Evolutionary conservation across 2,888 invertebrate genomes (phyloP).

Genomic region (Baronia brevicornis): DNA sequence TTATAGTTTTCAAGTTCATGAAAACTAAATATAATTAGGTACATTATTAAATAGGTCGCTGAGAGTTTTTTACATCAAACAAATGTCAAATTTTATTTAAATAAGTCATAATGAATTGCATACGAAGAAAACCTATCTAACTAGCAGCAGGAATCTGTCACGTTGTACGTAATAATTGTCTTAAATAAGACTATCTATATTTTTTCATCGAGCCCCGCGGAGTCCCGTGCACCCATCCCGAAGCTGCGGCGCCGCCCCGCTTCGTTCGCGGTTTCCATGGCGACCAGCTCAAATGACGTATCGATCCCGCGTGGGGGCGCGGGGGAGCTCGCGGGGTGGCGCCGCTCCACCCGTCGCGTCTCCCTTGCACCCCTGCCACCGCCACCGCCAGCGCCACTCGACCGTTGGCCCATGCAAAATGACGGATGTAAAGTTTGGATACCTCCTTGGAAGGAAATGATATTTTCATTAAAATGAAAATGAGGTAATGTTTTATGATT

Average conservation of each 20-base stretch:
- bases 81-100: too few relatives aligned
- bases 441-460: slow-evolving; percentile 72
- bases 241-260: slow-evolving; percentile 71
- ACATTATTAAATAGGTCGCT: too few relatives aligned
- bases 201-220: slow-evolving; percentile 51
- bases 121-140: slow-evolving; percentile 26
- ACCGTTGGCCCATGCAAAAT: slow-evolving; percentile 76
- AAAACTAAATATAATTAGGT: too few relatives aligned
- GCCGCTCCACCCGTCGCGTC: slow-evolving; percentile 65
- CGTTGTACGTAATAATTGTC: slow-evolving; percentile 55
- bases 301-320: slow-evolving; percentile 69
- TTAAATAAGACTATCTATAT: slow-evolving; percentile 60
- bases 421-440: slow-evolving; percentile 76
- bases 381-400: slow-evolving; percentile 59
- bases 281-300: slow-evolving; percentile 76
- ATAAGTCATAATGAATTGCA: too few relatives aligned
- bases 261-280: slow-evolving; percentile 75
- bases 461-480: slow-evolving; percentile 73
- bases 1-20: too few relatives aligned
- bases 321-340: slow-evolving; percentile 58
- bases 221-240: slow-evolving; percentile 62
- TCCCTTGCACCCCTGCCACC: slow-evolving; percentile 56
- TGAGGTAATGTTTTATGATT: slow-evolving; percentile 57
- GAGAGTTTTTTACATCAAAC: too few relatives aligned
- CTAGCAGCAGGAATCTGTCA: slow-evolving; percentile 33